phyloP scores from a whole-genome alignment of 2,888 invertebrate genomes.

The Odontomyia ornata region DNA sequence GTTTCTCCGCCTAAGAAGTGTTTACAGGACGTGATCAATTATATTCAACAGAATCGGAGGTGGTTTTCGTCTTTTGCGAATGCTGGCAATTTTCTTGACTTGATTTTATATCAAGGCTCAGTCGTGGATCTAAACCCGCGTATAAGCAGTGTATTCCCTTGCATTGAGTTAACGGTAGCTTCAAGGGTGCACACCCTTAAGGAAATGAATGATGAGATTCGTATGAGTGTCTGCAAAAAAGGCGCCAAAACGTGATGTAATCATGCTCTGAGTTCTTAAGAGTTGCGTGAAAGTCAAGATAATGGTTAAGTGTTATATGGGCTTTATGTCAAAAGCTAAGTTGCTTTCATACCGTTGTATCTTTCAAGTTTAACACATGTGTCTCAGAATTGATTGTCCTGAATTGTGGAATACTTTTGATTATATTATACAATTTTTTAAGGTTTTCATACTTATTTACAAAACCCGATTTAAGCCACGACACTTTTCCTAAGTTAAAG shows the following conservation, averaged over 20 bases:
- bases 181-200: background rate
- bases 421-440: no score
- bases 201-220: conserved; percentile 3
- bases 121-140: background rate
- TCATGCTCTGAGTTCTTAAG: conserved; percentile 7
- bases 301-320: background rate
- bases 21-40: conserved; percentile 32
- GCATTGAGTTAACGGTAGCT: no score
- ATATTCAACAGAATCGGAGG: conserved; percentile 3
- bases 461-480: no score
- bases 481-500: no score
- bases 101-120: background rate
- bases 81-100: background rate
- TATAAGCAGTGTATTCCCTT: no score
- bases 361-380: no score
- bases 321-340: no score
- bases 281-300: conserved; percentile 5
- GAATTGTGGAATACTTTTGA: no score
- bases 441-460: no score
- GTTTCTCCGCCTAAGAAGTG: background rate
- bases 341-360: no score
- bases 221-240: conserved; percentile 12
- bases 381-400: no score
- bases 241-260: conserved; percentile 24
- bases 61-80: background rate